These are phyloP conservation scores for Yponomeuta cagnagella DNA, from an alignment of 2,888 invertebrate genomes.

Conservation along the genomic window DNA sequence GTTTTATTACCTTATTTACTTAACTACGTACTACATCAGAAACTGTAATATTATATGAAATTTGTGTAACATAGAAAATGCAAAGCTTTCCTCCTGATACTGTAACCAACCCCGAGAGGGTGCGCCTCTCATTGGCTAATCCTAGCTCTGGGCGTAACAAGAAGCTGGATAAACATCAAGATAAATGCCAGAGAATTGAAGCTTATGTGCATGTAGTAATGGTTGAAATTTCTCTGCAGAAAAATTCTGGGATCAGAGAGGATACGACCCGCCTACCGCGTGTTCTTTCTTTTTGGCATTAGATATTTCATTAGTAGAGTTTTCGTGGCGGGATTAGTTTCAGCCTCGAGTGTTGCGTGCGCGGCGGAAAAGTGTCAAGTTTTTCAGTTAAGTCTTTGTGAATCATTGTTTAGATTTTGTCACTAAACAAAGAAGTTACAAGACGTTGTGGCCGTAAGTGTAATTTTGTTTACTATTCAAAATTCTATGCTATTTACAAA, in stretches of 20 bases:
- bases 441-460: not conserved
- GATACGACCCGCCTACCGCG: conserved; percentile 55
- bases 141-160: conserved; percentile 46
- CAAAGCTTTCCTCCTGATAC: not conserved
- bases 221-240: not conserved
- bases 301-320: conserved; percentile 33
- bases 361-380: conserved; percentile 27
- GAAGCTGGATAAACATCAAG: conserved; percentile 26
- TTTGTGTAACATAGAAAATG: not conserved
- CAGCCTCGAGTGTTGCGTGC: conserved; percentile 52
- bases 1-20: not conserved
- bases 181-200: not conserved
- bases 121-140: conserved; percentile 45
- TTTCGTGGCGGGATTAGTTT: conserved; percentile 51
- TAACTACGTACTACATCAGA: not conserved
- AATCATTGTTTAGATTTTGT: conserved; percentile 20
- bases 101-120: conserved; percentile 52
- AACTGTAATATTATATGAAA: not conserved
- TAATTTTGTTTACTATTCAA: too few relatives aligned
- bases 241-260: conserved; percentile 31
- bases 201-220: not conserved
- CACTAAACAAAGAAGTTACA: not conserved
- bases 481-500: too few relatives aligned
- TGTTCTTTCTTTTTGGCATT: conserved; percentile 33
- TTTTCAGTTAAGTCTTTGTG: not conserved